Base-by-base conservation (phyloP, 2,113 vertebrate species). In the Megatriorchis doriae region DNA sequence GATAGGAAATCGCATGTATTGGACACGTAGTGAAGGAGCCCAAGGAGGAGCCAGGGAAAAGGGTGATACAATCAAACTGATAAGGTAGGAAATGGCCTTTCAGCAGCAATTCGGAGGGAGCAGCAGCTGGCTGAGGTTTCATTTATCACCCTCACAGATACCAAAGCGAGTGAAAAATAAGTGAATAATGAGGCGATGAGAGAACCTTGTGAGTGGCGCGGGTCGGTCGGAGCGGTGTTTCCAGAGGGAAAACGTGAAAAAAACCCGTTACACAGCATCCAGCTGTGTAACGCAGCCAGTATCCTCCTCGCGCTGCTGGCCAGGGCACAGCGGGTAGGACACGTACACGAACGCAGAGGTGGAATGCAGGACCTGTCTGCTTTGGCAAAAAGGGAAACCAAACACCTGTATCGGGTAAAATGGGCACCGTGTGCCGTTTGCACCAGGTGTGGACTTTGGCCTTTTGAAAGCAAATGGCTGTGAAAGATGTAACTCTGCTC, bases 381-480 rank as follows among this genome's bases (percentile, higher is more conserved):
- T 50, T 50, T 8, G 23, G 48, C n/a, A 52, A 55, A 81, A 50
- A 61, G 27, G 45, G 85, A 71, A 77, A 81, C 31, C 10, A 32
- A 59, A 9, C 17, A 25, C 3, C 38, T 80, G 4, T 22, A 13
- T 56, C 34, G 34, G 38, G 36, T 62, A 47, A 53, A 72, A 81
- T 1, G 5, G 32, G 27, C 20, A n/a, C 10, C 0, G 1, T 29
- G n/a, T 38, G 59, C 52, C 3, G 0, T 21, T 67, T 62, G 42
- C 22, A 31, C 9, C 29, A 31, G 31, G 10, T 59, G 27, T 0
- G 2, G 40, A 71, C 68, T 81, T 61, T 8, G 27, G 31, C n/a
- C 56, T 59, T 62, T 20, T 45, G 43, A 62, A 86, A 63, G 21
- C 16, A 42, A 74, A 63, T 34, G 19, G 4, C 71, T 68, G 72